Evolutionary conservation across 1,140 invertebrate genomes (phyloP), one percentile per base, ranked within the genome.

Genomic region (Sipha flava): DNA sequence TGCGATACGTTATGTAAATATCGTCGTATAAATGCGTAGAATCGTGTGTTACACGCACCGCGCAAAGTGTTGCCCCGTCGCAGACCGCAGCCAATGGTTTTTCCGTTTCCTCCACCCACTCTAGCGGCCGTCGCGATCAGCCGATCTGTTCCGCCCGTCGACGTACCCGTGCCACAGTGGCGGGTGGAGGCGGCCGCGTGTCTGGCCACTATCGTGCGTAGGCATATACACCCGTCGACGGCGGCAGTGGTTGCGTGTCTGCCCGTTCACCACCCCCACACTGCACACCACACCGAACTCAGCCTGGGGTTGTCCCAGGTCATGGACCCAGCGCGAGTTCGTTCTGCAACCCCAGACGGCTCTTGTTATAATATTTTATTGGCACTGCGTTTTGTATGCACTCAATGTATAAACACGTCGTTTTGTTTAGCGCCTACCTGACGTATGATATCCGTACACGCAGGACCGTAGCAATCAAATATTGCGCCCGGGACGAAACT

Each of bases 261-360:
- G 31, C 34, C 52, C 31, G 40, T 43, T 16, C 40, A 16, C 62
- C 2, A 23, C 40, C 40, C 1, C 52, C 16, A 23, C n/a, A 47
- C 23, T 7, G 12, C 49, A 18, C 52, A 21, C 29, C 47, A 9
- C 16, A 5, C 21, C 62, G 16, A 34, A n/a, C 29, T 26, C 66
- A 12, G 16, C 34, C 12, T 31, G 52, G 73, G 49, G 73, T 77
- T 77, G 73, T 54, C 73, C 34, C 73, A 54, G 73, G 73, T 57
- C 73, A 43, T 59, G 73, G 49, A 77, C n/a, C 52, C 52, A 14
- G 31, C 47, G n/a, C 21, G 7, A 37, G 49, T 29, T 57, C 31
- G 31, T 54, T 77, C 4, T 43, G 52, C 23, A 43, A 6, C 6
- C 66, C 43, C 16, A 66, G 64, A 26, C 21, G 37, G 4, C n/a